Conservation (phyloP, 2,888 invertebrate genomes). For the Drosophila longiperda region DNA sequence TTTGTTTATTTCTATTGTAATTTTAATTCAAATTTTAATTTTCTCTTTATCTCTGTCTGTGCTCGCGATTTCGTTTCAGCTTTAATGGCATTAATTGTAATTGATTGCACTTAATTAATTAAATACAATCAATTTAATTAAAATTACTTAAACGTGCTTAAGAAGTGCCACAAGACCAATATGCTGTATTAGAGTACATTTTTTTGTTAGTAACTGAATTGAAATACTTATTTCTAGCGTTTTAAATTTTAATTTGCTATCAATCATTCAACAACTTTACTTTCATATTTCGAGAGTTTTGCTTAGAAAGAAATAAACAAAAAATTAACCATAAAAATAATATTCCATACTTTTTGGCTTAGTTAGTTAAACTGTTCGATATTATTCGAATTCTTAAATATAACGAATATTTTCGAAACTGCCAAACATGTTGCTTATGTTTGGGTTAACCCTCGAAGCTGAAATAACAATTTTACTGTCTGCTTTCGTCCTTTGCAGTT, state of each 20-base stretch:
- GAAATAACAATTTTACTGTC: slow-evolving; percentile 9
- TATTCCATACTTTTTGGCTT: neutral
- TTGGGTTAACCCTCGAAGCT: slow-evolving; percentile 18
- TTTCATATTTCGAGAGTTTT: neutral
- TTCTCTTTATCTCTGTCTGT: neutral
- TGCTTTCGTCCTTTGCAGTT: slow-evolving; percentile 22
- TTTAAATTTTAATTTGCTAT: neutral
- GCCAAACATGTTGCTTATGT: neutral
- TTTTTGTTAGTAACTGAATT: neutral
- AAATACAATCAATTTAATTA: neutral
- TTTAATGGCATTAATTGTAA: neutral
- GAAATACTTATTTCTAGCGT: neutral
- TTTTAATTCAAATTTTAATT: neutral
- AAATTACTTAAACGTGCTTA: neutral
- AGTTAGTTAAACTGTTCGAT: neutral
- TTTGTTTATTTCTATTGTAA: neutral
- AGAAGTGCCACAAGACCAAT: neutral
- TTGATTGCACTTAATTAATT: neutral
- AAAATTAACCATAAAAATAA: neutral
- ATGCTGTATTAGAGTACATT: neutral
- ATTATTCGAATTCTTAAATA: neutral
- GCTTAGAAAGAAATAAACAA: neutral
- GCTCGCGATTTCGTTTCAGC: neutral
- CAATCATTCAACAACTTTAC: neutral
- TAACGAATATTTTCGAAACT: neutral